These are phyloP conservation scores for Aramus guarauna DNA, from an alignment of 2,113 vertebrate species.

Conservation along the genomic window DNA sequence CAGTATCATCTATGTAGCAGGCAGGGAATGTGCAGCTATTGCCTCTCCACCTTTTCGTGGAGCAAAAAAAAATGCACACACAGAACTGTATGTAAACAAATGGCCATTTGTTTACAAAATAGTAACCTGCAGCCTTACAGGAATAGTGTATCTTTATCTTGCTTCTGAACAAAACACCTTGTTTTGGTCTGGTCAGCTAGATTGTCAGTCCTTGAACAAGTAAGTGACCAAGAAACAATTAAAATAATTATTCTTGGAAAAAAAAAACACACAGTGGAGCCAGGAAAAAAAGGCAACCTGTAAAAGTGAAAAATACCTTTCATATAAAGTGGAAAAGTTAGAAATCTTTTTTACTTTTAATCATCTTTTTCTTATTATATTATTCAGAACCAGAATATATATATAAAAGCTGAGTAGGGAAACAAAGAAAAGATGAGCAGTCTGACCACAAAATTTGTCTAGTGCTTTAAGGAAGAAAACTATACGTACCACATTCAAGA, in stretches of 20 bases:
- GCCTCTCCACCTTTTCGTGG: neutral
- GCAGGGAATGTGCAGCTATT: neutral
- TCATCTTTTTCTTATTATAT: neutral
- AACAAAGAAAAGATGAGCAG: neutral
- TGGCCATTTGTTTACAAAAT: constrained; percentile 16
- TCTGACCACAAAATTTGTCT: neutral
- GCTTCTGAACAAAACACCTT: neutral
- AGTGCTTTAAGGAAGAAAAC: neutral
- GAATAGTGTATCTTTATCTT: neutral
- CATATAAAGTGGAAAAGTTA: neutral
- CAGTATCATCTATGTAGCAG: neutral
- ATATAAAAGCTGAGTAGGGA: neutral
- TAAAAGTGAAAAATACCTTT: neutral
- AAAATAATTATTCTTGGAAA: neutral
- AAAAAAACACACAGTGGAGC: neutral
- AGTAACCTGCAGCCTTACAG: neutral
- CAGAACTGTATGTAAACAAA: neutral
- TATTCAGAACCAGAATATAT: neutral
- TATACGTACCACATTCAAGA: constrained; percentile 85
- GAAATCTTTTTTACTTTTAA: neutral
- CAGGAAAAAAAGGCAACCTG: neutral
- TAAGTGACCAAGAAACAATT: neutral
- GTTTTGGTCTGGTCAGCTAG: neutral
- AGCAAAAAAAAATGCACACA: neutral
- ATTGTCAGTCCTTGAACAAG: neutral